phyloP scores from a whole-genome alignment of 2,113 vertebrate species.

The Thamnaconus septentrionalis region DNA sequence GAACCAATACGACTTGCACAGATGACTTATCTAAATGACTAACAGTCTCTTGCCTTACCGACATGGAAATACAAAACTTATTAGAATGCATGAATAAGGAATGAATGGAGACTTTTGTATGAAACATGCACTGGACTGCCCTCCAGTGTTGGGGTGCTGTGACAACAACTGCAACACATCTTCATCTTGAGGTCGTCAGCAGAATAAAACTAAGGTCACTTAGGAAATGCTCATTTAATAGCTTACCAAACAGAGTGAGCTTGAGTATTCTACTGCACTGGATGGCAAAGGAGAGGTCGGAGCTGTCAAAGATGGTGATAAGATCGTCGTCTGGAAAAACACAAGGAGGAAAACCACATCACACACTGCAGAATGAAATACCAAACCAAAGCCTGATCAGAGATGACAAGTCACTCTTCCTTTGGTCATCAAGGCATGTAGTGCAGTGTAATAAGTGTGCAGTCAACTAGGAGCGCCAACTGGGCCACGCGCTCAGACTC shows the following conservation, averaged over 20 bases:
- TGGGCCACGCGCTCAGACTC: slow-evolving; percentile 8
- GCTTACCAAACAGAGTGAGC: slow-evolving; percentile 94
- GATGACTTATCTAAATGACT: not conserved
- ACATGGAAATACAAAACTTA: not conserved
- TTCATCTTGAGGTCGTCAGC: not conserved
- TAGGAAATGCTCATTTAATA: not conserved
- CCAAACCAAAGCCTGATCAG: too few relatives aligned
- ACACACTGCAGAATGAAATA: not conserved
- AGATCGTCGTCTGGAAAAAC: slow-evolving; percentile 91
- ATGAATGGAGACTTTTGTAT: not conserved
- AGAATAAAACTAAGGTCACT: too few relatives aligned
- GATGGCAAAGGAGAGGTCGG: slow-evolving; percentile 98
- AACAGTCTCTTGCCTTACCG: slow-evolving; percentile 18
- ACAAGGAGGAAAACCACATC: slow-evolving; percentile 7
- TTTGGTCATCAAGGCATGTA: too few relatives aligned
- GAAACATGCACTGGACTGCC: slow-evolving; percentile 51
- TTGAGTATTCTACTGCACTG: slow-evolving; percentile 99
- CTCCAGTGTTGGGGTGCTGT: slow-evolving; percentile 47
- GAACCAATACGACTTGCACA: slow-evolving; percentile 25
- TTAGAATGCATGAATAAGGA: slow-evolving; percentile 7
- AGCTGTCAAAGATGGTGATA: slow-evolving; percentile 99
- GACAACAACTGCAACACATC: slow-evolving; percentile 14
- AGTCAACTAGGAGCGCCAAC: not conserved
- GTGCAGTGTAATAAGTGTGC: too few relatives aligned
- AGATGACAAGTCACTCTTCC: too few relatives aligned